phyloP scores from a whole-genome alignment of 2,113 vertebrate species.

The Lanius ludovicianus region DNA sequence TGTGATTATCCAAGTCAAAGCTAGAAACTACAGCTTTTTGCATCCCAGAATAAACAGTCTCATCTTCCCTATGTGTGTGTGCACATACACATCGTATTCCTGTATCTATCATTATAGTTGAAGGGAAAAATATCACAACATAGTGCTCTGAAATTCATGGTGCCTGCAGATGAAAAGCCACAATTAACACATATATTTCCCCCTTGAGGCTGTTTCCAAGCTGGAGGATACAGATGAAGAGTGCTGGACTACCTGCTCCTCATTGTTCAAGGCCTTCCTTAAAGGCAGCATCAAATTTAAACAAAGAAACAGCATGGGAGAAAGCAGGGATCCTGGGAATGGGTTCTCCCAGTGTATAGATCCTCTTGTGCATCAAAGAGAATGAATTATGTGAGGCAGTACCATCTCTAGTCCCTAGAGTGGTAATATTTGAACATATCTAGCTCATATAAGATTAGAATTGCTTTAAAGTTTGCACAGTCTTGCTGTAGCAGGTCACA shows the following conservation, averaged over 20 bases:
- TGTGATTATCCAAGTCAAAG: not conserved
- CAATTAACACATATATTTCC: not conserved
- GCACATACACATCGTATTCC: no score
- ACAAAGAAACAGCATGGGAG: not conserved
- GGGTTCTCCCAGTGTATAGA: not conserved
- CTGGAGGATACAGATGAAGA: not conserved
- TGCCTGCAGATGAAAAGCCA: not conserved
- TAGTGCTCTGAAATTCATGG: rapidly evolving
- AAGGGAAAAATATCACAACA: not conserved
- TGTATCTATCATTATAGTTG: not conserved
- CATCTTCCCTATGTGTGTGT: not conserved
- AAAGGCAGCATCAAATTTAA: not conserved
- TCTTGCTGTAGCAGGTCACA: not conserved
- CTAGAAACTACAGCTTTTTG: not conserved
- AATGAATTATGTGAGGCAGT: not conserved
- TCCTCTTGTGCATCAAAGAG: not conserved
- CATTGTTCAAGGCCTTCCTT: not conserved
- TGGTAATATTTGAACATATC: not conserved
- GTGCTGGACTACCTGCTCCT: not conserved
- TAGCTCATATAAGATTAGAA: not conserved
- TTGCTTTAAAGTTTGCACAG: rapidly evolving
- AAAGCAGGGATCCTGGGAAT: not conserved
- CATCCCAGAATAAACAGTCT: not conserved
- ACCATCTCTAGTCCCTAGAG: not conserved
- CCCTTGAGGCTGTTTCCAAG: not conserved